Base-by-base conservation (phyloP, 2,113 vertebrate species). In the Orthonyx spaldingii region DNA sequence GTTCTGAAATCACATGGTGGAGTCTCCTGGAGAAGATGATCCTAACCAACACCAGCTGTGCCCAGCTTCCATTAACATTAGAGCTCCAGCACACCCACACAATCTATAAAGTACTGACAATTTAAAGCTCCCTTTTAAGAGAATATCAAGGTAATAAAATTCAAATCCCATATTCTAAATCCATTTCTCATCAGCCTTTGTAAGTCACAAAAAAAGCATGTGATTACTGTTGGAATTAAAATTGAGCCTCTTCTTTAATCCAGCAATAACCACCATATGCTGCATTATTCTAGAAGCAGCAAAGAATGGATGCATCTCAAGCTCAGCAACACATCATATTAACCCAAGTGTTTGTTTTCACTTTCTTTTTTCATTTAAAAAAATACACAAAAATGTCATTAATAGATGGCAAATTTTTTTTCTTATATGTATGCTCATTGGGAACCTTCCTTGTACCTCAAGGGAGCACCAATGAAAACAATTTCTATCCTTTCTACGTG, bases 91-190 rank as follows among this genome's bases (percentile, higher is more conserved):
- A 70, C 32, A 66, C n/a, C n/a, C 44, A 77, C 49, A 49, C 71
- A 79, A 44, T n/a, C 56, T 80, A 72, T 46, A 80, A 76, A 66
- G 53, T 94, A 83, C n/a, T 27, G 42, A 78, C 64, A 94, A 76
- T 76, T 77, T 90, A 90, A 91, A 94, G 47, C 75, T 78, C 75
- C 50, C 52, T 83, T 94, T 94, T 90, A 91, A 60, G 39, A 90
- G 37, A 94, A 30, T 79, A 96, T 84, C 68, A 89, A 91, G 85
- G 76, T 84, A 92, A 92, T 69, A 95, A 96, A 90, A 95, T 55
- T 94, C 53, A 93, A 87, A 96, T 89, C 53, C 56, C 46, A 52
- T 89, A 57, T 79, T 96, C 72, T 80, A 94, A 97, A 92, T 79
- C 72, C 69, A 92, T 44, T 88, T 83, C 79, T 93, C 79, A 84